Percentiles rank a stretch among this genome's conserved stretches.
phyloP scores from a whole-genome alignment of 2,113 vertebrate species.

The Talpa occidentalis region DNA sequence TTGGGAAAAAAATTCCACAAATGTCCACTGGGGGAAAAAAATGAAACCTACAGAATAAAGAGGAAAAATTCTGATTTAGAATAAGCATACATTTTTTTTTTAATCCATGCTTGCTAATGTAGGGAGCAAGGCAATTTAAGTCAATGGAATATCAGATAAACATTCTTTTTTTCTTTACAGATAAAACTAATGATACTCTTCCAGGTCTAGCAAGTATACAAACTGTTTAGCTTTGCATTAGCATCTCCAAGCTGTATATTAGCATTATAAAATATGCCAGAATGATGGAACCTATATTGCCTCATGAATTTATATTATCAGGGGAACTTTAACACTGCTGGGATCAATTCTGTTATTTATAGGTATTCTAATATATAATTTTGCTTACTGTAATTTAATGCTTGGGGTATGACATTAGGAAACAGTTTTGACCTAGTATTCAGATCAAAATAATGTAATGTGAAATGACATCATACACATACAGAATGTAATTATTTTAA shows the following conservation, averaged over 20 bases:
- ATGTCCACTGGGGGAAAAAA: neutral
- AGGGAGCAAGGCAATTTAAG: slow-evolving; percentile 27
- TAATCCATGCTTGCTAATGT: neutral
- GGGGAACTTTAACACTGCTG: slow-evolving; percentile 18
- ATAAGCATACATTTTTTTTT: slow-evolving; percentile 1
- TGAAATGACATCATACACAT: slow-evolving; percentile 47
- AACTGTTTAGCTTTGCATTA: slow-evolving; percentile 20
- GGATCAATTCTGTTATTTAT: neutral
- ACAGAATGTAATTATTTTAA: slow-evolving; percentile 55
- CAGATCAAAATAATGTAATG: slow-evolving; percentile 34
- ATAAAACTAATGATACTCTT: slow-evolving; percentile 22
- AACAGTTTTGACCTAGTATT: slow-evolving; percentile 44
- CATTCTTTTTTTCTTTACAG: neutral
- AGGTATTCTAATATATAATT: slow-evolving; percentile 24
- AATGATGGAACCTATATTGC: neutral
- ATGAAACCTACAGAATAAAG: slow-evolving; percentile 2
- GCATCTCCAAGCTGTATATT: neutral
- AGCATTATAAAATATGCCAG: neutral
- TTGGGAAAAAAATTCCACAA: neutral
- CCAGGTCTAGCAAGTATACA: neutral
- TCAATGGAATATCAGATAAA: neutral
- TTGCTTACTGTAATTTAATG: slow-evolving; percentile 36
- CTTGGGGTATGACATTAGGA: neutral
- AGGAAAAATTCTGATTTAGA: neutral
- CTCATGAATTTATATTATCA: slow-evolving; percentile 8